Conservation (phyloP, 1,140 invertebrate genomes). For the Scaptomyza montana region DNA sequence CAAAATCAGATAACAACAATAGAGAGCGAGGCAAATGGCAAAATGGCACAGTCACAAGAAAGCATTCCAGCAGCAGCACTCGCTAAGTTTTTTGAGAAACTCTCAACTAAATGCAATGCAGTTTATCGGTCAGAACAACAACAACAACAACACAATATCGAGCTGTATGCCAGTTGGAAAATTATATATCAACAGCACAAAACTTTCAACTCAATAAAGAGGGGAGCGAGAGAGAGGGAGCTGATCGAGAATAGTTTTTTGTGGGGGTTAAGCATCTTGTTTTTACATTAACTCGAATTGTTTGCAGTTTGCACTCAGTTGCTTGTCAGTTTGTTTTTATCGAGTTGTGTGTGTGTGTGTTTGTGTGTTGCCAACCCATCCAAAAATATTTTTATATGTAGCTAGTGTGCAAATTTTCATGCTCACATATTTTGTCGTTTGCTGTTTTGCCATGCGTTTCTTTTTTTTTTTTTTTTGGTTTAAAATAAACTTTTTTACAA, state of each 20-base stretch:
- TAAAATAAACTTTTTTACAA: conserved; percentile 39
- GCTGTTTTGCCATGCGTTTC: conserved; percentile 10
- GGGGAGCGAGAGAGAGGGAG: not conserved
- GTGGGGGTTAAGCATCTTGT: conserved; percentile 36
- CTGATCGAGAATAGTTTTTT: not conserved
- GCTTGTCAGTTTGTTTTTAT: conserved; percentile 30
- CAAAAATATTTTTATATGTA: conserved; percentile 32
- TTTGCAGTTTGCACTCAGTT: conserved; percentile 45
- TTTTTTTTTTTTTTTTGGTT: not conserved
- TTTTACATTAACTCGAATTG: conserved; percentile 55
- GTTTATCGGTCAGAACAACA: conserved; percentile 40
- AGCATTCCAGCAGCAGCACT: not conserved
- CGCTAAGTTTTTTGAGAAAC: not conserved
- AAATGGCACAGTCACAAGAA: not conserved
- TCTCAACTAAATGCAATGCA: conserved; percentile 26
- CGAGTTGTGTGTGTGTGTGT: conserved; percentile 11
- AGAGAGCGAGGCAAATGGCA: not conserved
- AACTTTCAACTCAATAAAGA: conserved; percentile 25
- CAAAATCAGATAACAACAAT: conserved; percentile 51
- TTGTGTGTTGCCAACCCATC: conserved; percentile 15
- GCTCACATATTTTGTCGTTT: conserved; percentile 17
- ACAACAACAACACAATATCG: conserved; percentile 1
- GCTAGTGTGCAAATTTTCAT: conserved; percentile 45
- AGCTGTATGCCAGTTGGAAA: conserved; percentile 25
- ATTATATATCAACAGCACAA: conserved; percentile 46